Evolutionary conservation across 2,888 invertebrate species (phyloP).

Genomic region (Agonopterix subpropinquella): DNA sequence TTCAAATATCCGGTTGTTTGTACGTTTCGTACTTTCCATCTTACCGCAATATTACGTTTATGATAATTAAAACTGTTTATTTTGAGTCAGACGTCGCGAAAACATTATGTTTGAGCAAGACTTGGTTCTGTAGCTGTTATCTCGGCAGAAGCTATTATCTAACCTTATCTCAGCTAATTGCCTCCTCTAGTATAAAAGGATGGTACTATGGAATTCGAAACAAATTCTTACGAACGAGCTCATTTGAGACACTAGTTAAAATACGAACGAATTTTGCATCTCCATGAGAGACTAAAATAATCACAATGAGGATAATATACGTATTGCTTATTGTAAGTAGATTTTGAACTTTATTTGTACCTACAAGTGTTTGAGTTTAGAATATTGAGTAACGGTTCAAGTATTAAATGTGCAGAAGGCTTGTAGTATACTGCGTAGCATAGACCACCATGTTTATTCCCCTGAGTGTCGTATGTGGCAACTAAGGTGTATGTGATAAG

Average conservation of each 20-base stretch:
- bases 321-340: slow-evolving; percentile 61
- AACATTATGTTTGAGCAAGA: slow-evolving; percentile 62
- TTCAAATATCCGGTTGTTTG: slow-evolving; percentile 55
- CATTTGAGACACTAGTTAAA: slow-evolving; percentile 43
- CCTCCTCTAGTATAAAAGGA: slow-evolving; percentile 57
- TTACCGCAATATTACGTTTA: slow-evolving; percentile 29
- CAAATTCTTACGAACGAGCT: slow-evolving; percentile 64
- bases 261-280: slow-evolving; percentile 59
- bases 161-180: slow-evolving; percentile 64
- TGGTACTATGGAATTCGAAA: slow-evolving; percentile 28
- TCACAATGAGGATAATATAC: slow-evolving; percentile 57
- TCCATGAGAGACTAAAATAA: slow-evolving; percentile 33
- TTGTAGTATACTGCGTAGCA: no score
- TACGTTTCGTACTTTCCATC: slow-evolving; percentile 24
- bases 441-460: no score
- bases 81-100: slow-evolving; percentile 66
- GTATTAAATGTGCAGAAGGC: no score
- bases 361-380: no score
- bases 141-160: slow-evolving; percentile 60
- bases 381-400: no score
- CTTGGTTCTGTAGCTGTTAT: slow-evolving; percentile 45
- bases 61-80: slow-evolving; percentile 31
- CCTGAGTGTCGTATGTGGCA: no score
- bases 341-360: neutral
- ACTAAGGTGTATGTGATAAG: no score